Conservation (phyloP, 1,140 invertebrate species). For the Lethrus apterus region DNA sequence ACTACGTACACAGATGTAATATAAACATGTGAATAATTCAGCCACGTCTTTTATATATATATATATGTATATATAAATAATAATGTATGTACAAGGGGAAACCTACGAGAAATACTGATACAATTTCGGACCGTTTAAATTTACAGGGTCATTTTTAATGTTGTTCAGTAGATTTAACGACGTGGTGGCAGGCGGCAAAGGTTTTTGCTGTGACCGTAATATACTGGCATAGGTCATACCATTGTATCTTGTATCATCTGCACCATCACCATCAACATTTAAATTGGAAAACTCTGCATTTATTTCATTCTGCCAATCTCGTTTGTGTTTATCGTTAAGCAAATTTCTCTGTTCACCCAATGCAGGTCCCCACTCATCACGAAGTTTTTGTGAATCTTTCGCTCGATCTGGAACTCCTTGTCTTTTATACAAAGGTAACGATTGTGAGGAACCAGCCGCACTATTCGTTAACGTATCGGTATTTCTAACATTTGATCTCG, state of each 20-base stretch:
- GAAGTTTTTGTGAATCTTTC: slow-evolving; percentile 25
- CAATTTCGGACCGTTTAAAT: slow-evolving; percentile 23
- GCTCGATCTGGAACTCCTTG: slow-evolving; percentile 29
- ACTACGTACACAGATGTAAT: too few relatives aligned
- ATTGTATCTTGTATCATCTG: slow-evolving; percentile 39
- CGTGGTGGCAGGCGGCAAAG: slow-evolving; percentile 20
- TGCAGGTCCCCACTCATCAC: slow-evolving; percentile 26
- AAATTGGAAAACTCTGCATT: slow-evolving; percentile 34
- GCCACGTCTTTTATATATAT: slow-evolving; percentile 8
- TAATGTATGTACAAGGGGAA: slow-evolving; percentile 17
- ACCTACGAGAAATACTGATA: slow-evolving; percentile 33
- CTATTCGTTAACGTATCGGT: not conserved
- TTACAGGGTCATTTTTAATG: slow-evolving; percentile 16
- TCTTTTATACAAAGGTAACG: slow-evolving; percentile 44
- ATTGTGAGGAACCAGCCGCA: slow-evolving; percentile 21
- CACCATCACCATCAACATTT: slow-evolving; percentile 33
- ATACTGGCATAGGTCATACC: slow-evolving; percentile 38
- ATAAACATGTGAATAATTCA: too few relatives aligned
- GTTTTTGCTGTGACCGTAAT: slow-evolving; percentile 21
- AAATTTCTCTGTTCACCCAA: slow-evolving; percentile 16
- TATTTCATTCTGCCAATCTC: slow-evolving; percentile 29
- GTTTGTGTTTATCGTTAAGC: slow-evolving; percentile 26
- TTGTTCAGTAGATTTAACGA: slow-evolving; percentile 21
- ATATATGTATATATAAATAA: slow-evolving; percentile 7
- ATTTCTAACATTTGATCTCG: slow-evolving; percentile 2